Evolutionary conservation across 2,797 vertebrate species (phyloP), one percentile per base, ranked within the genome.

Genomic region (Manis pentadactyla): DNA sequence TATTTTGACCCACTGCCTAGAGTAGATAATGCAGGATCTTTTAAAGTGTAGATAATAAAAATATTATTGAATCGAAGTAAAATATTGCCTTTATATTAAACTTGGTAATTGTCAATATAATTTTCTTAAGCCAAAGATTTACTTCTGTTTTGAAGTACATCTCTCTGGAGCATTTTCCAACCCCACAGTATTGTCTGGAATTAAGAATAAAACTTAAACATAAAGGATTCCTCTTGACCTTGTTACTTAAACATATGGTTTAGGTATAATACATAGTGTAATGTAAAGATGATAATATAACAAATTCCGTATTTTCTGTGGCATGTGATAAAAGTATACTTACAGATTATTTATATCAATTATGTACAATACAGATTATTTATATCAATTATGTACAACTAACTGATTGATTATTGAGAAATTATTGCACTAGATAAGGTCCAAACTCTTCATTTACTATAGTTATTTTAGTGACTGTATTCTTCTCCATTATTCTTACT

Each of bases 401-500:
- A 78, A 66, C 55, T 94, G 27, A 55, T 90, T 95, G 81, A 57
- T 95, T 95, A 95, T 66, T 57, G 34, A 75, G 25, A 53, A 95
- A 61, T 90, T 96, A 17, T 90, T 95, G 46, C 31, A 83, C 4
- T 81, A 89, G 93, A 63, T n/a, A 85, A 92, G 39, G 42, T 90
- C 85, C 7, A 23, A 79, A 49, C 53, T 34, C 66, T 87, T 96
- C 53, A 81, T 95, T 98, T 93, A 92, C 55, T 66, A 2, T 15
- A 94, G 14, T 21, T 46, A 96, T 78, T 86, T 11, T 2, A 81
- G 53, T 61, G 53, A 96, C 93, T 13, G 25, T 17, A 93, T 93
- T 88, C 49, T 75, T 95, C 73, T 95, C n/a, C 23, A 12, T 71
- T 95, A 89, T 95, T 96, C 82, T 55, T 87, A 96, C 90, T 1